These are phyloP conservation scores for Psittacula echo DNA, from an alignment of 2,797 vertebrate genomes.

Conservation along the genomic window DNA sequence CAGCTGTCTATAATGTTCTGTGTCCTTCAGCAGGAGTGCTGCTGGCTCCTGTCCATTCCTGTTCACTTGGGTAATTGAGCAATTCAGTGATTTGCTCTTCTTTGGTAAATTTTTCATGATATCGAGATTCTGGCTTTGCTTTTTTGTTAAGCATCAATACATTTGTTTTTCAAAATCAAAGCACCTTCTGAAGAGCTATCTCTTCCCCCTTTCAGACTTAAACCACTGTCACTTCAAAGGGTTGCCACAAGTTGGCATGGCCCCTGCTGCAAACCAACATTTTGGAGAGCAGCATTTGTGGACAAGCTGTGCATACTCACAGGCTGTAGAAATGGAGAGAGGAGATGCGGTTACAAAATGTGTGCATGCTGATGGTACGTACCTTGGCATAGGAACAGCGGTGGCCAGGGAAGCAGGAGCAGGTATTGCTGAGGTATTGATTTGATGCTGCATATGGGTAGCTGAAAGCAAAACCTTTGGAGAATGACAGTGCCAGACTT, in stretches of 20 bases:
- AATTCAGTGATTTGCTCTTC: background rate
- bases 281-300: background rate
- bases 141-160: background rate
- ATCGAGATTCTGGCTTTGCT: background rate
- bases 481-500: background rate
- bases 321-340: background rate
- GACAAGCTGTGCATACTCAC: fast-evolving
- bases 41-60: background rate
- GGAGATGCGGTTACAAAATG: background rate
- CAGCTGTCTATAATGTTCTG: background rate
- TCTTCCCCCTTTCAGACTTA: background rate
- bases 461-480: background rate
- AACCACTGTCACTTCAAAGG: background rate
- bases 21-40: background rate
- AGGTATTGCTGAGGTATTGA: background rate
- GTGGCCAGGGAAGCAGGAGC: background rate
- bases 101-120: background rate
- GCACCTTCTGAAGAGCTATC: background rate
- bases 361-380: fast-evolving
- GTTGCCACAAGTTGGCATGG: fast-evolving
- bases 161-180: background rate
- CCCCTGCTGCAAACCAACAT: background rate
- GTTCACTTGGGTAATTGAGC: background rate
- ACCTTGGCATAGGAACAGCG: background rate
- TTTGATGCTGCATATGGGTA: background rate